Evolutionary conservation across 2,888 invertebrate genomes (phyloP), one percentile per base, ranked within the genome.

Genomic region (Conchocele bisecta): DNA sequence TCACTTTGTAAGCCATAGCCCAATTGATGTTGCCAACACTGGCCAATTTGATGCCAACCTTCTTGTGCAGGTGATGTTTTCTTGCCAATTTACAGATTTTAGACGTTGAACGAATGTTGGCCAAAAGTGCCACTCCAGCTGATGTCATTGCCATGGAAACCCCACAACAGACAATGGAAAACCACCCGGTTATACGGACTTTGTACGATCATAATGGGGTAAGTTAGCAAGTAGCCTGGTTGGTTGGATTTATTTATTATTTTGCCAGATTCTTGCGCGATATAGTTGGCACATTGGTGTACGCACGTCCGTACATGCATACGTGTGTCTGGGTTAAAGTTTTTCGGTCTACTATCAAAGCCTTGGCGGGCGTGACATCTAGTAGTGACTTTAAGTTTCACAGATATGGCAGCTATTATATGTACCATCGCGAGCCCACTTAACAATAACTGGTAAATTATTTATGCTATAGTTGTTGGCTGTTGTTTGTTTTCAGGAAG

Each of bases 91-190:
- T 42, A 26, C 85, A 95, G 95, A 98, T 99, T 86, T 92, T 99
- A 74, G 99, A 99, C 88, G 99, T 99, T n/a, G 99, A 99, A 87
- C 94, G 99, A 72, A 99, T 99, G 97, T 92, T 99, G 88, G 98
- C 98, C 0, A 98, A 99, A 91, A 98, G 98, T n/a, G 96, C 97
- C 0, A 97, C 90, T 15, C 90, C 91, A 37, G 88, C 86, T 31
- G 91, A 91, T 69, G 86, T 90, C 22, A 86, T 90, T 59, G 90
- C 89, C 46, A 89, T 90, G 83, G 91, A 91, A 79, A 89, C 89
- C 1, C 88, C 89, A 29, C 90, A 90, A 70, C 91, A 91, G 95
- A 90, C 96, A 95, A 90, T 92, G 89, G 92, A 98, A 80, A 98
- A 98, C 0, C 99, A 99, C 92, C 99, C 99, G 0, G 99, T 99